Evolutionary conservation across 2,888 invertebrate genomes (phyloP).

Genomic region (Salticus scenicus): DNA sequence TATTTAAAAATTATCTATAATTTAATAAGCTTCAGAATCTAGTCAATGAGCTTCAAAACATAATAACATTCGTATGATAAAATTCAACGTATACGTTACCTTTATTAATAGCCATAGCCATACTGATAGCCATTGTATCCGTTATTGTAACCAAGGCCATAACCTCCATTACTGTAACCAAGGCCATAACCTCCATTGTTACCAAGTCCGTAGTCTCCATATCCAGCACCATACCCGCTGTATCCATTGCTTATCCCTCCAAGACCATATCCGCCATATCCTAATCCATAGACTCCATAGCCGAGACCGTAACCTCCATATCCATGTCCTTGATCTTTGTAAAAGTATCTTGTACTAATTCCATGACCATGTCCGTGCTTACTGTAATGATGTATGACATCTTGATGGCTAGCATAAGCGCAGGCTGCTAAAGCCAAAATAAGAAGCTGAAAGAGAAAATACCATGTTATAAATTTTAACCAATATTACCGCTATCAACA

Average conservation of each 20-base stretch:
- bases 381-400: background rate
- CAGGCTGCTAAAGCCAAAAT: background rate
- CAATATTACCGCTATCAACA: no score
- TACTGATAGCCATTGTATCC: constrained; percentile 15
- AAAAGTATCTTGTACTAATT: background rate
- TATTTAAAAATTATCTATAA: no score
- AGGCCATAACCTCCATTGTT: no score
- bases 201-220: background rate
- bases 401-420: background rate
- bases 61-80: no score
- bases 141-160: background rate
- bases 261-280: constrained; percentile 22
- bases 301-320: constrained; percentile 21
- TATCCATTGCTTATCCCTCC: constrained; percentile 13
- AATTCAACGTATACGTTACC: no score
- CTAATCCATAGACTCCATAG: constrained; percentile 8
- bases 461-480: background rate
- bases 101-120: no score
- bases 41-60: no score
- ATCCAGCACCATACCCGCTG: background rate
- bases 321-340: constrained; percentile 22
- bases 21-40: no score
- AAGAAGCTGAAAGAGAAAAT: background rate
- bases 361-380: constrained; percentile 7
- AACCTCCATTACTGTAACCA: background rate